Percentiles rank a stretch among this genome's conserved stretches.
Conservation (phyloP, 2,888 invertebrate species). For the Epicampocera succincta region DNA sequence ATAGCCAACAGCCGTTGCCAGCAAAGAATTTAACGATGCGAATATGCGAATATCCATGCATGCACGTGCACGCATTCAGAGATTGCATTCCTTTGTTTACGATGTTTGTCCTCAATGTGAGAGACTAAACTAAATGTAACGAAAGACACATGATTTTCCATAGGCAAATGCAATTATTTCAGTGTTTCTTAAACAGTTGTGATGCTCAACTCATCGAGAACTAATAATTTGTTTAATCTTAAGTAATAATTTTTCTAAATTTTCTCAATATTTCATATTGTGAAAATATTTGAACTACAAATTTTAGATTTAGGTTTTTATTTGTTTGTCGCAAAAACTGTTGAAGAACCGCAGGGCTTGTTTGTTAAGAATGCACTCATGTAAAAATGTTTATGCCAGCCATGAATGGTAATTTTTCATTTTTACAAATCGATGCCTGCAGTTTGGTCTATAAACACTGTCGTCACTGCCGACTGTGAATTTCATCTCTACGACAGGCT, state of each 20-base stretch:
- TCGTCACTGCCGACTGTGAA: constrained; percentile 2
- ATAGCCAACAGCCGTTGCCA: neutral
- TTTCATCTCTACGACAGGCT: constrained; percentile 11
- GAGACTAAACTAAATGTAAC: constrained; percentile 6
- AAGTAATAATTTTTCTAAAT: too few relatives aligned
- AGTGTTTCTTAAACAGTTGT: constrained; percentile 25
- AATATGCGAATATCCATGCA: constrained; percentile 1
- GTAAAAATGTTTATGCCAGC: constrained; percentile 6
- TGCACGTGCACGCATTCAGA: neutral
- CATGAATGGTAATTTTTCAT: constrained; percentile 41
- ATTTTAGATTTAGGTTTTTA: too few relatives aligned
- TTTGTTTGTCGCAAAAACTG: neutral
- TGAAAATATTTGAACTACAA: neutral
- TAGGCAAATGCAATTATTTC: neutral
- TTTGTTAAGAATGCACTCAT: neutral
- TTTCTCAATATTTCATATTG: neutral
- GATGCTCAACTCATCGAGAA: too few relatives aligned
- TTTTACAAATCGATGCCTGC: constrained; percentile 43
- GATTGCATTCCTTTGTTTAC: neutral
- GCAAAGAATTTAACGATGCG: constrained; percentile 32
- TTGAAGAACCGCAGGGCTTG: neutral
- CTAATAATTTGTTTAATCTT: neutral
- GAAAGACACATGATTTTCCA: neutral
- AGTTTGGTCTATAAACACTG: constrained; percentile 5
- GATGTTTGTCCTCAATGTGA: constrained; percentile 14